Percentiles rank a stretch among this genome's conserved stretches.
Evolutionary conservation across 2,113 vertebrate genomes (phyloP).

Genomic region (Scolopax mira): DNA sequence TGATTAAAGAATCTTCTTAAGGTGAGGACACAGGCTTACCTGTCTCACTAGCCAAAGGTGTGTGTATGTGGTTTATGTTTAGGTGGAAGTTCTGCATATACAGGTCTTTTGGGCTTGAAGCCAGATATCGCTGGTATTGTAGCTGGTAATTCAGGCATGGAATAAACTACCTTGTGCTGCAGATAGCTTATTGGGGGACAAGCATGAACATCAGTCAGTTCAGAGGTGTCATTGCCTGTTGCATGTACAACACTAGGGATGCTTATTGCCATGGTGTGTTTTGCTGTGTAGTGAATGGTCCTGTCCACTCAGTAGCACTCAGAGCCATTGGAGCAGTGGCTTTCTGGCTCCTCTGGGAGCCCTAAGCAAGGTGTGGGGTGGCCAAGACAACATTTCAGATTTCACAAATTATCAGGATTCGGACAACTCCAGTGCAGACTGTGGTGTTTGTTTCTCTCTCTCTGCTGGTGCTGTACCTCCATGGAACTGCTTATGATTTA

Average conservation of each 20-base stretch:
- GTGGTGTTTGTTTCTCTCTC: neutral
- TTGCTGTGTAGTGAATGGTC: neutral
- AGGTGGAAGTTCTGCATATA: neutral
- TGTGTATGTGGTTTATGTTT: neutral
- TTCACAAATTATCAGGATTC: neutral
- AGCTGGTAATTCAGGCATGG: neutral
- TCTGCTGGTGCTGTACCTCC: neutral
- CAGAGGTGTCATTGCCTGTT: neutral
- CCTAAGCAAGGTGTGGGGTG: neutral
- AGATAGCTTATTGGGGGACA: neutral
- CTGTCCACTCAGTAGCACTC: neutral
- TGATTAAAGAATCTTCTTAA: neutral
- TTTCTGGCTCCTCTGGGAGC: neutral
- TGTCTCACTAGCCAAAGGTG: neutral
- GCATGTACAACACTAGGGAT: neutral
- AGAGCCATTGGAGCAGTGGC: neutral
- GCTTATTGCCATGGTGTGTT: neutral
- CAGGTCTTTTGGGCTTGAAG: neutral
- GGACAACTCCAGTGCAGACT: neutral
- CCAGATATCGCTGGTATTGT: neutral
- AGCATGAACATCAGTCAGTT: neutral
- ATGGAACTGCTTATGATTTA: neutral
- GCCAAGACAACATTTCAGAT: neutral
- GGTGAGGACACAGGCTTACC: neutral
- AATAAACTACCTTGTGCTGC: neutral